Evolutionary conservation across 2,888 invertebrate species (phyloP).

Genomic region (Sicus ferrugineus): DNA sequence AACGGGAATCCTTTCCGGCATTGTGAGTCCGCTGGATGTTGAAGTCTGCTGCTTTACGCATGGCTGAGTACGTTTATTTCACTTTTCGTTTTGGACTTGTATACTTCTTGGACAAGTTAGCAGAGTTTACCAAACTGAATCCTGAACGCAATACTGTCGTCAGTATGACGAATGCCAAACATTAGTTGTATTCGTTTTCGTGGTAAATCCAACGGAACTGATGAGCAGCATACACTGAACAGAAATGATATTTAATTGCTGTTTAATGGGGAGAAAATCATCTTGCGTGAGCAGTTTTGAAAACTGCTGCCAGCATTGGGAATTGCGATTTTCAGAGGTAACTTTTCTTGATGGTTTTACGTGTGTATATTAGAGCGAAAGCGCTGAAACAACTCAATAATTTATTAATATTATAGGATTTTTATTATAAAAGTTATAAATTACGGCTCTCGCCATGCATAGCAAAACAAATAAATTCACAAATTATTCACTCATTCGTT

Average conservation of each 20-base stretch:
- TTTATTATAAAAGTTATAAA: too few relatives aligned
- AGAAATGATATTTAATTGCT: not conserved
- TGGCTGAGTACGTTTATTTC: conserved; percentile 24
- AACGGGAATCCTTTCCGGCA: conserved; percentile 6
- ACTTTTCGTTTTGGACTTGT: conserved; percentile 1
- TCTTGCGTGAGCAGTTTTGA: too few relatives aligned
- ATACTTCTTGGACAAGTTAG: not conserved
- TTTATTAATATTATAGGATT: too few relatives aligned
- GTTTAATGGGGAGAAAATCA: too few relatives aligned
- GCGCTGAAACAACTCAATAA: too few relatives aligned
- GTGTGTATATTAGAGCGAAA: too few relatives aligned
- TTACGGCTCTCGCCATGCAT: too few relatives aligned
- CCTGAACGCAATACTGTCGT: not conserved
- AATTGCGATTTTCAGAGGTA: too few relatives aligned
- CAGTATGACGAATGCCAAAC: not conserved
- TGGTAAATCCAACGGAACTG: not conserved
- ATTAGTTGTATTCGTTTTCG: not conserved
- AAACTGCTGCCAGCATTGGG: too few relatives aligned
- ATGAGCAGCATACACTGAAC: not conserved
- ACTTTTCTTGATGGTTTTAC: too few relatives aligned
- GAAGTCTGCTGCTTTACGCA: conserved; percentile 25
- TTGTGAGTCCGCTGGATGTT: conserved; percentile 13
- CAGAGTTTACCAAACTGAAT: not conserved
- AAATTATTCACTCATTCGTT: too few relatives aligned
- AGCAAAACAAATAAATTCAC: too few relatives aligned